Evolutionary conservation across 2,113 vertebrate species (phyloP).

Genomic region (Hydropotes inermis): DNA sequence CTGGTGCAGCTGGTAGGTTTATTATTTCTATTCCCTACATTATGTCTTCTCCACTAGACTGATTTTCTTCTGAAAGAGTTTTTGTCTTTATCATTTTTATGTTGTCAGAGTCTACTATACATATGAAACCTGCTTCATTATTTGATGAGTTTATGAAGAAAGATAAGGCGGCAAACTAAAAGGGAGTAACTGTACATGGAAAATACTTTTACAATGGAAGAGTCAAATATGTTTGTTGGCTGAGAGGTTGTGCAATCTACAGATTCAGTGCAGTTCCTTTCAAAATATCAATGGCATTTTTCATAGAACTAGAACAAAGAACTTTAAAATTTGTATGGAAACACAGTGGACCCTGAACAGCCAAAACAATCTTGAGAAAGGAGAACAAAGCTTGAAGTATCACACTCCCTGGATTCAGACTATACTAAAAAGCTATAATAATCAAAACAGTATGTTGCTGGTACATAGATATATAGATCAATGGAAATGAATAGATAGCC

Average conservation of each 20-base stretch:
- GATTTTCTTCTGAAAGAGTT: not conserved
- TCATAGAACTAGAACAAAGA: not conserved
- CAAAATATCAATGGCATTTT: not conserved
- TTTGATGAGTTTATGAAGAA: not conserved
- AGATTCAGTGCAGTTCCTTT: not conserved
- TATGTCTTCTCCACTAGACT: not conserved
- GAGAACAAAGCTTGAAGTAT: not conserved
- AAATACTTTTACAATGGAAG: not conserved
- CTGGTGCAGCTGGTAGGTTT: not conserved
- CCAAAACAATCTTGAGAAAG: not conserved
- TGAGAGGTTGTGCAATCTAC: not conserved
- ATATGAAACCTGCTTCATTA: not conserved
- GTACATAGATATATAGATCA: not conserved
- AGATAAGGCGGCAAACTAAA: not conserved
- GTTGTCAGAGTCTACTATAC: not conserved
- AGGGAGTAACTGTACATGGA: not conserved
- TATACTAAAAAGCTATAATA: not conserved
- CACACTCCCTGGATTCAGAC: not conserved
- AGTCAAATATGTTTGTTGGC: not conserved
- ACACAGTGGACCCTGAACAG: not conserved
- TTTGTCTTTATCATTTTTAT: not conserved
- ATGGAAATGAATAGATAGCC: not conserved
- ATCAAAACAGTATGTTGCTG: not conserved
- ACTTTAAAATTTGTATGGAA: not conserved
- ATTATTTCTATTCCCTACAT: not conserved